Percentiles rank a stretch among this genome's conserved stretches.
phyloP scores from a whole-genome alignment of 2,113 vertebrate species.

The Pachyramphus minor region DNA sequence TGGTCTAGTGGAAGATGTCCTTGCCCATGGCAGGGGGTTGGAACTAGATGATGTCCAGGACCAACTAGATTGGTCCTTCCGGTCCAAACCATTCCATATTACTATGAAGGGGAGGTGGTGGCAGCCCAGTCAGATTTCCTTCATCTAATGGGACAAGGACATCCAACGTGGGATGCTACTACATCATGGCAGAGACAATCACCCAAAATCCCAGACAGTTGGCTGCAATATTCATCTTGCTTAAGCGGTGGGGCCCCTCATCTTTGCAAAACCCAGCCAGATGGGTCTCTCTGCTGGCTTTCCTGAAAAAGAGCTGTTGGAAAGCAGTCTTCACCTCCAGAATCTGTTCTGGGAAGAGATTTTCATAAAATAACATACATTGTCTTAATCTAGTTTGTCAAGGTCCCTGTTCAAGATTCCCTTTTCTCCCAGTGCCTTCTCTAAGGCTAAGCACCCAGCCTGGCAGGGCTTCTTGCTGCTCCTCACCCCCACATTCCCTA shows the following conservation, averaged over 20 bases:
- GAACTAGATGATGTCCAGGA: not conserved
- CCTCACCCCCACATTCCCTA: not conserved
- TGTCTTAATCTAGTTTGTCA: not conserved
- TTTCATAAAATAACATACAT: not conserved
- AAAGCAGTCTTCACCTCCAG: not conserved
- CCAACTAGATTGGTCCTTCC: not conserved
- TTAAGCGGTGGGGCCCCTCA: accelerated
- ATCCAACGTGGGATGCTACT: not conserved
- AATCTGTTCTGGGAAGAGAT: not conserved
- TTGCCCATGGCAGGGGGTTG: not conserved
- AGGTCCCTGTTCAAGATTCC: not conserved
- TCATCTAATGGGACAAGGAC: not conserved
- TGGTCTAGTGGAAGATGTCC: not conserved
- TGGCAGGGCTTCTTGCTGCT: not conserved
- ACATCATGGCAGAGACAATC: not conserved
- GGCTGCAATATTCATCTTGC: not conserved
- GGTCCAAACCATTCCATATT: not conserved
- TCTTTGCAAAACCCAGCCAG: not conserved
- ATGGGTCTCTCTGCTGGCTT: not conserved
- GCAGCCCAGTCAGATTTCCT: not conserved
- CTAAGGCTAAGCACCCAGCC: not conserved
- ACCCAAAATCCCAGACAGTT: not conserved
- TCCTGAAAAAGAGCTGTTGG: not conserved
- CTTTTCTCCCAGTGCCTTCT: not conserved
- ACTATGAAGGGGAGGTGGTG: not conserved